These are phyloP conservation scores for Standfussiana lucernea DNA, from an alignment of 2,888 invertebrate genomes.

Conservation along the genomic window DNA sequence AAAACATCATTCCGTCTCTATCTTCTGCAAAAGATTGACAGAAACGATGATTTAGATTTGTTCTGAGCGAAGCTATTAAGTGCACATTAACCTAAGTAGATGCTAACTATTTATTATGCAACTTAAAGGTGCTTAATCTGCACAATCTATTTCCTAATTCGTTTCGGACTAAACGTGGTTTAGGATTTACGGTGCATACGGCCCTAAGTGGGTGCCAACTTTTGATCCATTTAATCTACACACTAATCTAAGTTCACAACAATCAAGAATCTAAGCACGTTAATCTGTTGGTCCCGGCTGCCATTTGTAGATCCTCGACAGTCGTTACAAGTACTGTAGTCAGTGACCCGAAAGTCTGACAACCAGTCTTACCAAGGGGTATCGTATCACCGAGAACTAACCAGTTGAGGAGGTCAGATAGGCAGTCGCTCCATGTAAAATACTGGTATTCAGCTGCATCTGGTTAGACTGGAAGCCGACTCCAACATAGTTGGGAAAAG, in stretches of 20 bases:
- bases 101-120: not conserved
- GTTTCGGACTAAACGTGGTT: not conserved
- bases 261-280: too few relatives aligned
- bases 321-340: too few relatives aligned
- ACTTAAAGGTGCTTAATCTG: not conserved
- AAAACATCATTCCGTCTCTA: not conserved
- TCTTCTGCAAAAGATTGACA: not conserved
- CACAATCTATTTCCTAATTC: not conserved
- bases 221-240: not conserved
- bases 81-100: not conserved
- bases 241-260: not conserved
- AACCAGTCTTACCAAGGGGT: too few relatives aligned
- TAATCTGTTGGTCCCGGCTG: too few relatives aligned
- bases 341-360: too few relatives aligned
- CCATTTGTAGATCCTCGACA: too few relatives aligned
- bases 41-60: not conserved
- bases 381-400: too few relatives aligned
- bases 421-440: too few relatives aligned
- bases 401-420: too few relatives aligned
- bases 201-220: not conserved
- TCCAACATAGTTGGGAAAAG: too few relatives aligned
- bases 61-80: not conserved
- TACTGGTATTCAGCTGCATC: too few relatives aligned
- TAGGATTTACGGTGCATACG: not conserved
- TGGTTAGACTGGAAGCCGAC: too few relatives aligned